These are phyloP conservation scores for Mamestra brassicae DNA, from an alignment of 2,888 invertebrate genomes.

Conservation along the genomic window DNA sequence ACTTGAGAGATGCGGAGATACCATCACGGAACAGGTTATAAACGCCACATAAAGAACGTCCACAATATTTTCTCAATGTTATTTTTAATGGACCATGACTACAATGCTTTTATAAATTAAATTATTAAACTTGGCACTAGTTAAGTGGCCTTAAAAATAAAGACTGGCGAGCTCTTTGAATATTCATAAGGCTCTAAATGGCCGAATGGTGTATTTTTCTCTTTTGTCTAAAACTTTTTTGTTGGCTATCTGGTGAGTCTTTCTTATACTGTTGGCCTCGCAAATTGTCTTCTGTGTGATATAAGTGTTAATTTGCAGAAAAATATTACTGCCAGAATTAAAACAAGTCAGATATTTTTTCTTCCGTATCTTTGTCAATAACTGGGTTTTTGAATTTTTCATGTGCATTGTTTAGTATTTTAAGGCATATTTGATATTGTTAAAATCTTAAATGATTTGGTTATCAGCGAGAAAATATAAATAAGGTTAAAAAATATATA, in stretches of 20 bases:
- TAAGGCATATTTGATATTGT: too few species aligned
- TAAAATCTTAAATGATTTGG: too few species aligned
- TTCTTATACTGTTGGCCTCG: conserved; percentile 45
- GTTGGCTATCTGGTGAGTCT: conserved; percentile 38
- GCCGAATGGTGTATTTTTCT: conserved; percentile 65
- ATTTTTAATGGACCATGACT: conserved; percentile 54
- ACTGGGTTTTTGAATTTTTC: not conserved
- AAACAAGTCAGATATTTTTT: not conserved
- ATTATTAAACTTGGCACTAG: conserved; percentile 63
- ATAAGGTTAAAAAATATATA: too few species aligned
- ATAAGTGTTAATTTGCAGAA: conserved; percentile 29
- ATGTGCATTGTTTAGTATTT: too few species aligned
- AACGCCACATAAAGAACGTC: conserved; percentile 24
- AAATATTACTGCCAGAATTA: conserved; percentile 12
- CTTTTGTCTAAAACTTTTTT: conserved; percentile 64
- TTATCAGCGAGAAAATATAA: too few species aligned
- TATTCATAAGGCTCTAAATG: conserved; percentile 67
- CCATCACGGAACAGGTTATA: conserved; percentile 36
- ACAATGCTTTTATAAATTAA: conserved; percentile 61
- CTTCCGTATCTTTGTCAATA: conserved; percentile 10
- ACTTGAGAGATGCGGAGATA: conserved; percentile 27
- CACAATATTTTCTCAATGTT: conserved; percentile 51
- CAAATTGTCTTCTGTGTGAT: conserved; percentile 45
- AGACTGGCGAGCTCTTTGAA: conserved; percentile 57
- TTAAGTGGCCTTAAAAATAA: conserved; percentile 61